These are phyloP conservation scores for Drosophila tanythrix DNA, from an alignment of 2,888 invertebrate species.

Conservation along the genomic window DNA sequence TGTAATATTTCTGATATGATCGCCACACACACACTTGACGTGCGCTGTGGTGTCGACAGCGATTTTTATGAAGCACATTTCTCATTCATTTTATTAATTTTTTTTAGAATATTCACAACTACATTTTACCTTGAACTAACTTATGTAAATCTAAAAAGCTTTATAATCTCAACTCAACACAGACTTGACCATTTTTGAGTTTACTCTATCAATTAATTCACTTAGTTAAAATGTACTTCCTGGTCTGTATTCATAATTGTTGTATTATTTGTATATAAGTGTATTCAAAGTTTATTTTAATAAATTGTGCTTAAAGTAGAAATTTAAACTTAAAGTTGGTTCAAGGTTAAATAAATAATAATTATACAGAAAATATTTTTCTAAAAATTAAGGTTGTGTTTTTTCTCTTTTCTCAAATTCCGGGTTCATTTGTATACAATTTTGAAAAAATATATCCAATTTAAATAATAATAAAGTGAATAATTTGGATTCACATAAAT, in stretches of 20 bases:
- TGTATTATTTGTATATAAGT: neutral
- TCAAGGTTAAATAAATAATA: neutral
- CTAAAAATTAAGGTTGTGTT: neutral
- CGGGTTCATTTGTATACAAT: neutral
- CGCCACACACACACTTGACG: neutral
- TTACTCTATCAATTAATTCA: neutral
- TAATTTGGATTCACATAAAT: neutral
- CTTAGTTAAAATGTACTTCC: neutral
- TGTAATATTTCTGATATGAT: slow-evolving; percentile 14
- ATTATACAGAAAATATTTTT: neutral
- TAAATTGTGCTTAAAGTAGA: neutral
- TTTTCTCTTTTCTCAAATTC: neutral
- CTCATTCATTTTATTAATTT: neutral
- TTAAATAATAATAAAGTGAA: neutral
- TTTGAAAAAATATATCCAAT: neutral
- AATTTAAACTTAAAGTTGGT: neutral
- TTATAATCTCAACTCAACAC: neutral
- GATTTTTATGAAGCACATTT: neutral
- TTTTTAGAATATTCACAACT: neutral
- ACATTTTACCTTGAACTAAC: neutral
- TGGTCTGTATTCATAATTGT: neutral
- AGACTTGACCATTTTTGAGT: neutral
- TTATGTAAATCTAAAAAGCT: neutral
- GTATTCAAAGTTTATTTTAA: neutral
- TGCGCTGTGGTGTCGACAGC: neutral